Percentiles rank a stretch among this genome's conserved stretches.
These are phyloP conservation scores for Pterocles orientalis DNA, from an alignment of 2,113 vertebrate genomes.

Conservation along the genomic window DNA sequence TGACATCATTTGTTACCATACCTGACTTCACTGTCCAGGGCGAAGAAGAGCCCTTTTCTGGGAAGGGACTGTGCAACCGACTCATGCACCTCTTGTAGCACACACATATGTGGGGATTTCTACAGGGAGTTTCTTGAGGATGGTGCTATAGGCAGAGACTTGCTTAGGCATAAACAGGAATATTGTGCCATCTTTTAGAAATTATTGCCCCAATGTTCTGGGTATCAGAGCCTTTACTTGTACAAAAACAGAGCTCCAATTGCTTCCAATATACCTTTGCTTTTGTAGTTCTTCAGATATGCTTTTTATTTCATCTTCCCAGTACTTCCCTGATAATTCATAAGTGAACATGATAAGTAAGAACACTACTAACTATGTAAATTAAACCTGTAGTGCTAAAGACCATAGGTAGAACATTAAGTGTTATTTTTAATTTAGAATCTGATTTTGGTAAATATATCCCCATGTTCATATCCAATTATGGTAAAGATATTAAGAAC, in stretches of 20 bases:
- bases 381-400: not conserved
- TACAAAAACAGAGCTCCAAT: not conserved
- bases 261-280: not conserved
- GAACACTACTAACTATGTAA: not conserved
- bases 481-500: not conserved
- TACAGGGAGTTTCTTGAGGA: not conserved
- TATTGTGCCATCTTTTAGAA: not conserved
- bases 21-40: not conserved
- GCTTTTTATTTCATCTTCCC: not conserved
- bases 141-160: not conserved
- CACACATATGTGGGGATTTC: accelerated
- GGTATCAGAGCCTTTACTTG: not conserved
- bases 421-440: not conserved
- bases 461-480: not conserved
- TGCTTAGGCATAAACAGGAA: not conserved
- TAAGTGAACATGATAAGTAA: not conserved
- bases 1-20: not conserved
- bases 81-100: not conserved
- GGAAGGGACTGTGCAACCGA: not conserved
- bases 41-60: not conserved
- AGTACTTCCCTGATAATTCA: not conserved
- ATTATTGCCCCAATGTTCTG: not conserved
- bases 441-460: not conserved
- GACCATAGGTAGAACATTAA: not conserved
- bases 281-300: not conserved